Base-by-base conservation (phyloP, 1,140 invertebrate species). In the Matsumurasca onukii region DNA sequence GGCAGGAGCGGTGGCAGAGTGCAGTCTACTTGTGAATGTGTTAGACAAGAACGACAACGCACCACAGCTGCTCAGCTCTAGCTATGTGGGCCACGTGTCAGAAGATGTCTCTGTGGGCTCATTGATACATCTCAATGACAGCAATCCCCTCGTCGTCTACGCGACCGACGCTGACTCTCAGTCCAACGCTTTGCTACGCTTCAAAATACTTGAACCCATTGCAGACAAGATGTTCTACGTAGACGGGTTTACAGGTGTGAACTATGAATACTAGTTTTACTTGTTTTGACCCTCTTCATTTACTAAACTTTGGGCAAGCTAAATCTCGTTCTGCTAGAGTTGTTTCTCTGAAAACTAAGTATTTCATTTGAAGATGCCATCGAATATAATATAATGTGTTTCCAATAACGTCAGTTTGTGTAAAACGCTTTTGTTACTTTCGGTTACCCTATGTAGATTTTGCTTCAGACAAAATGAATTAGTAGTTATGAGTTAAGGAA, bases 41-140 rank as follows among this genome's bases (percentile, higher is more conserved):
- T 78, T 91, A 63, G 92, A 92, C 78, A 84, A 82, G 71, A 93
- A 97, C 80, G 95, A 97, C 78, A 95, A 94, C 81, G 79, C 86
- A n/a, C 95, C 95, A 2, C 80, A 81, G 57, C 94, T 95, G 77
- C 75, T 86, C 9, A 83, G 89, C 73, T 80, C 80, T 1, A 77
- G 82, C 55, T 95, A 92, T 76, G 81, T 81, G 31, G 89, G 92
- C 22, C 80, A 83, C 75, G 84, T 94, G 25, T 86, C 86, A 70
- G 91, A 95, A 81, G 81, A 87, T 13, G 86, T 92, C 20, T 83
- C 82, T 1, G 81, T 89, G 55, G 87, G 86, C 20, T 90, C 89
- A 1, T 80, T 93, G 31, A 89, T 95, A 0, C 80, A 93, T 2
- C 86, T 85, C 0, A 83, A 86, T 49, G 78, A 79, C 39, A 88